These are phyloP conservation scores for Jordanella pulchra DNA, from an alignment of 2,797 vertebrate species.

Conservation along the genomic window DNA sequence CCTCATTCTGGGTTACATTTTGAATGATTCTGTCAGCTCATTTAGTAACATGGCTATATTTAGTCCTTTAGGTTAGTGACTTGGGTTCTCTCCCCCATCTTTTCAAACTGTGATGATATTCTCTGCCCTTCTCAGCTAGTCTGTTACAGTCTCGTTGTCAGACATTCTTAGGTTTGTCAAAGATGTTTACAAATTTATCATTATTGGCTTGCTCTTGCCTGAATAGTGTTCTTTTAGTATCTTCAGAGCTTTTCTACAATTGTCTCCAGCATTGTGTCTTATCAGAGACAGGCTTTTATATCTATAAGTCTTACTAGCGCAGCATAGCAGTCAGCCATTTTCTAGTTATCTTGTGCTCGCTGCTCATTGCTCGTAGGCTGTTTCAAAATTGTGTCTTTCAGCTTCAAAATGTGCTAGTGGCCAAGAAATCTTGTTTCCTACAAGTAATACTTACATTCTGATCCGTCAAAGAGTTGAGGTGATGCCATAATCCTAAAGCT, in stretches of 20 bases:
- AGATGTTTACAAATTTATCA: constrained; percentile 14
- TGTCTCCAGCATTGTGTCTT: constrained; percentile 32
- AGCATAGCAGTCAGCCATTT: constrained; percentile 22
- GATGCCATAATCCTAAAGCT: not conserved
- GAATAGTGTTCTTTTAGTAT: constrained; percentile 39
- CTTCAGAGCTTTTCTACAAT: constrained; percentile 31
- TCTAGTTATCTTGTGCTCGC: not conserved
- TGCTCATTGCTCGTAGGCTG: not conserved
- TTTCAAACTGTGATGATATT: constrained; percentile 25
- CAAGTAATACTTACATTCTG: constrained; percentile 10
- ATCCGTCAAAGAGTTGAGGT: not conserved
- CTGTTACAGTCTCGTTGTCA: constrained; percentile 18
- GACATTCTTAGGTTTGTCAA: constrained; percentile 20
- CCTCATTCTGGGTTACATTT: constrained; percentile 2
- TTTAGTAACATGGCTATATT: constrained; percentile 12
- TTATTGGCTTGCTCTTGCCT: constrained; percentile 28
- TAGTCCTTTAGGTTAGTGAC: constrained; percentile 38
- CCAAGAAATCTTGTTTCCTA: constrained; percentile 15
- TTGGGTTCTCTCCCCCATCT: constrained; percentile 30
- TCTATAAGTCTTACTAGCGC: constrained; percentile 27
- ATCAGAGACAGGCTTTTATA: constrained; percentile 40
- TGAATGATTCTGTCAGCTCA: not conserved
- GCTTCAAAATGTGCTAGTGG: constrained; percentile 8
- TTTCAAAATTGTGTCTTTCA: constrained; percentile 36
- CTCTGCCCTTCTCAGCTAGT: constrained; percentile 37